These are phyloP conservation scores for Siniperca chuatsi DNA, from an alignment of 2,113 vertebrate species.

Conservation along the genomic window DNA sequence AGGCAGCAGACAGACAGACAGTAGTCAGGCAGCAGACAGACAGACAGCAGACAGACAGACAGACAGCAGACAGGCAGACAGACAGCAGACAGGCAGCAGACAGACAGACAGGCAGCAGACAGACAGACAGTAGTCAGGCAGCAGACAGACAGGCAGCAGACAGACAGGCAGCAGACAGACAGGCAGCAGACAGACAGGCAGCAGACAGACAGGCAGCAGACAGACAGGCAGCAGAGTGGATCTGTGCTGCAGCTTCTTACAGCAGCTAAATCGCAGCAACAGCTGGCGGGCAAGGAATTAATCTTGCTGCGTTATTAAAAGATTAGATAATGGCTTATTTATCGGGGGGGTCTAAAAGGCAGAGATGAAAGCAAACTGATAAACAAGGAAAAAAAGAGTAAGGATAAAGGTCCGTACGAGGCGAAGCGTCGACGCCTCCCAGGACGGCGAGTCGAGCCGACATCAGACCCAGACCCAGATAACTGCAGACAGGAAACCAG, in stretches of 20 bases:
- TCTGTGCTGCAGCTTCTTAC: slow-evolving; percentile 65
- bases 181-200: too few relatives aligned
- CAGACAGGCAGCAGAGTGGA: too few relatives aligned
- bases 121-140: too few relatives aligned
- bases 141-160: too few relatives aligned
- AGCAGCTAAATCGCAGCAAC: slow-evolving; percentile 74
- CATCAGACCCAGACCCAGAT: slow-evolving; percentile 96
- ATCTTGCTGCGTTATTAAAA: slow-evolving; percentile 83
- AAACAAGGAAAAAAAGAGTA: background rate
- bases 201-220: too few relatives aligned
- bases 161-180: too few relatives aligned
- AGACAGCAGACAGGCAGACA: too few relatives aligned
- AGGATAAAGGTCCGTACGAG: slow-evolving; percentile 50
- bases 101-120: too few relatives aligned
- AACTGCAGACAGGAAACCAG: slow-evolving; percentile 84
- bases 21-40: too few relatives aligned
- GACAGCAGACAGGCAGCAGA: too few relatives aligned
- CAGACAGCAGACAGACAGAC: too few relatives aligned
- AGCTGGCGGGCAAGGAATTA: slow-evolving; percentile 83
- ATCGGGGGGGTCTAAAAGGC: slow-evolving; percentile 56
- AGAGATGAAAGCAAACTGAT: slow-evolving; percentile 71
- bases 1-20: too few relatives aligned
- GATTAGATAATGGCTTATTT: slow-evolving; percentile 87
- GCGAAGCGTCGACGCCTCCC: slow-evolving; percentile 78
- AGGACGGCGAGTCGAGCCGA: slow-evolving; percentile 92